A percentile compares a stretch with the other conserved stretches of the same genome.
These are phyloP conservation scores for Toxotes jaculatrix DNA, from an alignment of 2,113 vertebrate species.

Conservation along the genomic window DNA sequence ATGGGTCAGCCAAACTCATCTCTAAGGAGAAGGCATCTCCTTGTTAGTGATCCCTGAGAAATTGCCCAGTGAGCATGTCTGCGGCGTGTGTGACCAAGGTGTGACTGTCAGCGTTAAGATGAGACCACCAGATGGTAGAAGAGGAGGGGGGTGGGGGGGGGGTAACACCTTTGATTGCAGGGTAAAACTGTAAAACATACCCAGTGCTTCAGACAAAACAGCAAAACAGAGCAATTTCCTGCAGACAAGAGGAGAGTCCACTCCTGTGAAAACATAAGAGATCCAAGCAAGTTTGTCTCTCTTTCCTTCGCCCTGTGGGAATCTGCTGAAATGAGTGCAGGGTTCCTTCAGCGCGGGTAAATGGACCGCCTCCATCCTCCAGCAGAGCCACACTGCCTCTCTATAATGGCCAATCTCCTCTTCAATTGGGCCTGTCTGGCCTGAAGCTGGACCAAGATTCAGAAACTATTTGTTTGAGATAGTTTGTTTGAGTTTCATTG, in stretches of 20 bases:
- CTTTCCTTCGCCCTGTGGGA: constrained; percentile 64
- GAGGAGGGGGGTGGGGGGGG: neutral
- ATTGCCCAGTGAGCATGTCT: constrained; percentile 60
- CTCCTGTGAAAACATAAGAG: constrained; percentile 46
- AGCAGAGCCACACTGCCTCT: constrained; percentile 58
- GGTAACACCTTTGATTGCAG: constrained; percentile 48
- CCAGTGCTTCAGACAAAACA: constrained; percentile 25
- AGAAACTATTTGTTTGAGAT: constrained; percentile 56
- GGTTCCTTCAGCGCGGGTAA: constrained; percentile 66
- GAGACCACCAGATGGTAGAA: constrained; percentile 49
- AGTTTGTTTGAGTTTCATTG: constrained; percentile 9
- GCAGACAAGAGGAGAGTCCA: constrained; percentile 19
- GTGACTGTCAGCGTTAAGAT: constrained; percentile 49
- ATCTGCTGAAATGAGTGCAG: constrained; percentile 41
- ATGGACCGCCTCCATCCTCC: constrained; percentile 70
- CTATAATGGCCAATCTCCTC: constrained; percentile 76
- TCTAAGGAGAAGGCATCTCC: constrained; percentile 58
- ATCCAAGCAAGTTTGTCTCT: constrained; percentile 51
- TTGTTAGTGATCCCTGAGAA: constrained; percentile 73
- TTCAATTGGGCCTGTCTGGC: constrained; percentile 74
- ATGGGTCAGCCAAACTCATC: constrained; percentile 77
- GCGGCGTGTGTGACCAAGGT: constrained; percentile 53
- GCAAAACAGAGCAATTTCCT: constrained; percentile 60
- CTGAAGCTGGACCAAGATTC: constrained; percentile 68
- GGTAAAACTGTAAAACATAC: constrained; percentile 46